These are phyloP conservation scores for Rhagium mordax DNA, from an alignment of 2,888 invertebrate genomes.

Conservation along the genomic window DNA sequence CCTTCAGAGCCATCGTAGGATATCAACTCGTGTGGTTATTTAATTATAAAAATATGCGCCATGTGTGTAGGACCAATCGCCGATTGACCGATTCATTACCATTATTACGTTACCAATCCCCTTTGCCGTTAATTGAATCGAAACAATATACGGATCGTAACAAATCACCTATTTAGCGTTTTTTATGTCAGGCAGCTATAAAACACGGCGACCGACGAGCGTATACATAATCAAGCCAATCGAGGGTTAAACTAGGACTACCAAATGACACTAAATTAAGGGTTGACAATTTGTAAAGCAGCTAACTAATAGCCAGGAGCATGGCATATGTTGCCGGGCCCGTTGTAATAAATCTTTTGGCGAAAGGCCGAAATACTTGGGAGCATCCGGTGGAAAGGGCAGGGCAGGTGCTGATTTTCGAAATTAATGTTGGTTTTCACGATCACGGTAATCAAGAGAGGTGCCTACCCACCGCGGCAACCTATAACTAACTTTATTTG, in stretches of 20 bases:
- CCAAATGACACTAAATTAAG: conserved; percentile 51
- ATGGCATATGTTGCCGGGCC: conserved; percentile 47
- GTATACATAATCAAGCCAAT: conserved; percentile 14
- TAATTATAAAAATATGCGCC: no score
- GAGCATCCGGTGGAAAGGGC: conserved; percentile 41
- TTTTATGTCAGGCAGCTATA: neutral
- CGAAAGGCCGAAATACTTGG: conserved; percentile 42
- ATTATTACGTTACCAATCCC: neutral
- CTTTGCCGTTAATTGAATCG: neutral
- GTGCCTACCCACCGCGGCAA: conserved; percentile 1
- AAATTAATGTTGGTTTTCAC: conserved; percentile 56
- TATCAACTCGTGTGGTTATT: no score
- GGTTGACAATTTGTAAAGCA: conserved; percentile 54
- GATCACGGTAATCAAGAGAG: conserved; percentile 51
- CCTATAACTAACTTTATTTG: conserved; percentile 9
- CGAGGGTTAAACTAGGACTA: conserved; percentile 22
- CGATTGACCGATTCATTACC: neutral
- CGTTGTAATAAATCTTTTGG: conserved; percentile 44
- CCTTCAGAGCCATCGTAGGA: no score
- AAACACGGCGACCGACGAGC: neutral
- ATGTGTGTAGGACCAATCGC: no score
- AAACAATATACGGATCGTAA: neutral
- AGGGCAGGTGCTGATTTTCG: conserved; percentile 54
- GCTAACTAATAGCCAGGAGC: conserved; percentile 46
- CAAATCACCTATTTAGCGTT: conserved; percentile 18